Conservation (phyloP, 1,140 invertebrate genomes). For the Parasteatoda tepidariorum region DNA sequence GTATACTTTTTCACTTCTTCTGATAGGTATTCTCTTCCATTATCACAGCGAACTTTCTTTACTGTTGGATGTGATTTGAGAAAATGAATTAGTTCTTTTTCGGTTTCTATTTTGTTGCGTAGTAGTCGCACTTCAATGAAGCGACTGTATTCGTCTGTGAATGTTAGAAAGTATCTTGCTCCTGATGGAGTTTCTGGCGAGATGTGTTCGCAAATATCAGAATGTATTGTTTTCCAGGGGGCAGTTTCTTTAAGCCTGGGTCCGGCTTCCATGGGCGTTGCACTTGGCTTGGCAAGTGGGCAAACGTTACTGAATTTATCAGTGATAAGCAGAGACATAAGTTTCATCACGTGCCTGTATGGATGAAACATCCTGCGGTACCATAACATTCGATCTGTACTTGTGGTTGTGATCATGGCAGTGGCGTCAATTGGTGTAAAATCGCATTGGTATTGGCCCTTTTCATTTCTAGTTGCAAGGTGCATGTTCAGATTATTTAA, state of each 20-base stretch:
- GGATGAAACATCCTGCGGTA: background rate
- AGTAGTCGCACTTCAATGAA: slow-evolving; percentile 52
- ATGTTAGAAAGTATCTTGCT: slow-evolving; percentile 42
- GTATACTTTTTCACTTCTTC: background rate
- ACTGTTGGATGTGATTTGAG: background rate
- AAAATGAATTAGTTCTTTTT: background rate
- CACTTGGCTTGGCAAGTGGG: background rate
- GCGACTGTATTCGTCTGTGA: slow-evolving; percentile 57
- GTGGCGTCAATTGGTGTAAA: background rate
- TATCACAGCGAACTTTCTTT: background rate
- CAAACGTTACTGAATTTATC: background rate
- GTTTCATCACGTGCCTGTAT: background rate
- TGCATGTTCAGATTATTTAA: background rate
- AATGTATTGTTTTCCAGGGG: background rate
- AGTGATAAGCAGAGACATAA: background rate
- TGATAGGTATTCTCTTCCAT: background rate
- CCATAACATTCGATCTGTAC: background rate
- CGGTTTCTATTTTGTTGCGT: background rate
- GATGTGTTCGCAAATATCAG: background rate
- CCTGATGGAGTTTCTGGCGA: background rate
- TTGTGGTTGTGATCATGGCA: background rate
- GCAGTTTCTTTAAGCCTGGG: background rate
- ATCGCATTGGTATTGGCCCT: background rate
- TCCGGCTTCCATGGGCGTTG: background rate
- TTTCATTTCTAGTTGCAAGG: background rate